Conservation (phyloP, 2,888 invertebrate species). For the Tricholauxania praeusta region DNA sequence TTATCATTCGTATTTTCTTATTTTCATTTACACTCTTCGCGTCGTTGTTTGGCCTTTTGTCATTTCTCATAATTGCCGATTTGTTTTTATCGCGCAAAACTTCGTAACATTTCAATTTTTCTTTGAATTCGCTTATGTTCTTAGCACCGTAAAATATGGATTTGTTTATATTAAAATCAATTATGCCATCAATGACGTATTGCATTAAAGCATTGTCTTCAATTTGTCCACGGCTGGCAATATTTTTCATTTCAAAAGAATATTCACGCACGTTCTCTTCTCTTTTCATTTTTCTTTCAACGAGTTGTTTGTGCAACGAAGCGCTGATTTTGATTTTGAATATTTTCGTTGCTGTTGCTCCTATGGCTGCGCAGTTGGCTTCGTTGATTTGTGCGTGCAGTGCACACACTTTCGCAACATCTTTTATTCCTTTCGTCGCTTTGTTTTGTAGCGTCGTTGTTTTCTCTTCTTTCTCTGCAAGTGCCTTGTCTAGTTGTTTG, state of each 20-base stretch:
- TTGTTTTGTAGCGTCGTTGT: too few species aligned
- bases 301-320: slow-evolving; percentile 36
- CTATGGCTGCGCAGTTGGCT: too few species aligned
- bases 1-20: slow-evolving; percentile 25
- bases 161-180: slow-evolving; percentile 46
- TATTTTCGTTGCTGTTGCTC: too few species aligned
- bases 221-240: slow-evolving; percentile 57
- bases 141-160: slow-evolving; percentile 41
- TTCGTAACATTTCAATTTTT: too few species aligned
- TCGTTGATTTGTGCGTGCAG: too few species aligned
- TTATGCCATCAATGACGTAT: slow-evolving; percentile 63
- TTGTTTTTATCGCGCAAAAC: neutral
- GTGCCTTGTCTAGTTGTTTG: too few species aligned
- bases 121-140: neutral
- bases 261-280: slow-evolving; percentile 62
- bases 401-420: too few species aligned
- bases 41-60: neutral
- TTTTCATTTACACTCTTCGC: neutral
- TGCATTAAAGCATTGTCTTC: slow-evolving; percentile 59
- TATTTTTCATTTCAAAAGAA: slow-evolving; percentile 60
- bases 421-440: too few species aligned
- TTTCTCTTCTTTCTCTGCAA: too few species aligned
- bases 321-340: slow-evolving; percentile 24
- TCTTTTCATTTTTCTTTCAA: slow-evolving; percentile 53
- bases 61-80: neutral